A percentile compares a stretch with the other conserved stretches of the same genome.
Evolutionary conservation across 2,888 invertebrate genomes (phyloP).

Genomic region (Apocheima hispidaria): DNA sequence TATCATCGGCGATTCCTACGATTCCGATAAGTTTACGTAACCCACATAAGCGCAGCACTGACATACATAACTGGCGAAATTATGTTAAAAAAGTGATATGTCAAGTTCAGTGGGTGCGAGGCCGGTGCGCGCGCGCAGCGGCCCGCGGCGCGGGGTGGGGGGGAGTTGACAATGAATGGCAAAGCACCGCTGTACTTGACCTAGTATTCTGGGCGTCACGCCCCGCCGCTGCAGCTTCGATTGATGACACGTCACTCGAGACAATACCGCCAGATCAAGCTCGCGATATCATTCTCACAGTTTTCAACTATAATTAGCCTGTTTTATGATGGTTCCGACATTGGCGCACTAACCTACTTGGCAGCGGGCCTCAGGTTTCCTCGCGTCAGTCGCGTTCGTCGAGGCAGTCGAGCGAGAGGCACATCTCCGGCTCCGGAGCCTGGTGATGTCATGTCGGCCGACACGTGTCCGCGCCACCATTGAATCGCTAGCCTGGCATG

Average conservation of each 20-base stretch:
- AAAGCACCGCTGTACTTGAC: slow-evolving; percentile 85
- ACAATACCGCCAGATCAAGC: slow-evolving; percentile 36
- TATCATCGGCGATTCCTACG: slow-evolving; percentile 21
- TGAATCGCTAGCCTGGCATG: slow-evolving; percentile 53
- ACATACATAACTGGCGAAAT: slow-evolving; percentile 68
- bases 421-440: slow-evolving; percentile 37
- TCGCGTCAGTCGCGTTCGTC: slow-evolving; percentile 73
- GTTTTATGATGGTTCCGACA: slow-evolving; percentile 76
- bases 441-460: slow-evolving; percentile 65
- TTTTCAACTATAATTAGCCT: slow-evolving; percentile 62
- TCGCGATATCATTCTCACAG: slow-evolving; percentile 53
- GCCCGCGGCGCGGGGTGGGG: slow-evolving; percentile 49
- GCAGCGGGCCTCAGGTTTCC: slow-evolving; percentile 65
- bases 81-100: slow-evolving; percentile 75
- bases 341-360: slow-evolving; percentile 82
- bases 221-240: slow-evolving; percentile 67
- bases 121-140: slow-evolving; percentile 67
- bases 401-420: slow-evolving; percentile 22
- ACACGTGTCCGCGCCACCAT: slow-evolving; percentile 56
- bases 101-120: slow-evolving; percentile 81
- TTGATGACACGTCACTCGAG: slow-evolving; percentile 68
- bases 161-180: slow-evolving; percentile 82
- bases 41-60: slow-evolving; percentile 53
- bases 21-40: slow-evolving; percentile 49
- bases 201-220: slow-evolving; percentile 78